Conservation (phyloP, 2,797 vertebrate genomes). For the Uromys caudimaculatus region DNA sequence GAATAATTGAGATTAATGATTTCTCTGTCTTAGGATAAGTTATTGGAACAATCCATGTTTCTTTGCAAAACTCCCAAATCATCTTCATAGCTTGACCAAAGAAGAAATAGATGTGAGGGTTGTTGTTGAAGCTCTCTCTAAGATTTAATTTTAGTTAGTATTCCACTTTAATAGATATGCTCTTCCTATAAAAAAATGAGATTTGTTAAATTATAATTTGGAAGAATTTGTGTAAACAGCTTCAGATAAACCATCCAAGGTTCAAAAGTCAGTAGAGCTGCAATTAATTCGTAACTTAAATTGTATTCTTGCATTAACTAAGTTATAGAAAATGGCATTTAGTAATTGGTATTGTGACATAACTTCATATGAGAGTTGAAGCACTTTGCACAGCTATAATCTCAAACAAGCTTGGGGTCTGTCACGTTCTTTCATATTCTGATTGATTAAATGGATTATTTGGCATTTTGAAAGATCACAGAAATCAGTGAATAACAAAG, state of each 20-base stretch:
- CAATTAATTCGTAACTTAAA: slow-evolving; percentile 86
- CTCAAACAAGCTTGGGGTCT: slow-evolving; percentile 82
- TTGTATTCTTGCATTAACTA: slow-evolving; percentile 84
- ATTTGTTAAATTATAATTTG: slow-evolving; percentile 72
- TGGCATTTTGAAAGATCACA: slow-evolving; percentile 88
- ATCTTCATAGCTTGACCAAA: background rate
- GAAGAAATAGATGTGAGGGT: slow-evolving; percentile 63
- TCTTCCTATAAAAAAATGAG: slow-evolving; percentile 76
- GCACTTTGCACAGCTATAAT: slow-evolving; percentile 84
- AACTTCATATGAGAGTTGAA: slow-evolving; percentile 82
- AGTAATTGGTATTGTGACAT: slow-evolving; percentile 88
- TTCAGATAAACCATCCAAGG: slow-evolving; percentile 72
- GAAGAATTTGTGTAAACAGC: slow-evolving; percentile 79
- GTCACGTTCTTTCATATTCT: slow-evolving; percentile 88
- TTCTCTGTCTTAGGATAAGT: background rate
- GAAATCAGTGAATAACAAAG: slow-evolving; percentile 86
- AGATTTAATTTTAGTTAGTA: slow-evolving; percentile 43
- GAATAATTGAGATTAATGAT: background rate
- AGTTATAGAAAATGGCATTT: slow-evolving; percentile 85
- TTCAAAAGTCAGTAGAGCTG: slow-evolving; percentile 79
- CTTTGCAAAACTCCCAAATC: slow-evolving; percentile 37
- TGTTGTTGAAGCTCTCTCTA: slow-evolving; percentile 43
- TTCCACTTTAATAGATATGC: slow-evolving; percentile 52
- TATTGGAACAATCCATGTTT: slow-evolving; percentile 41
- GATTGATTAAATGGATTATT: slow-evolving; percentile 90